These are phyloP conservation scores for Plagodis dolabraria DNA, from an alignment of 2,888 invertebrate genomes.

Conservation along the genomic window DNA sequence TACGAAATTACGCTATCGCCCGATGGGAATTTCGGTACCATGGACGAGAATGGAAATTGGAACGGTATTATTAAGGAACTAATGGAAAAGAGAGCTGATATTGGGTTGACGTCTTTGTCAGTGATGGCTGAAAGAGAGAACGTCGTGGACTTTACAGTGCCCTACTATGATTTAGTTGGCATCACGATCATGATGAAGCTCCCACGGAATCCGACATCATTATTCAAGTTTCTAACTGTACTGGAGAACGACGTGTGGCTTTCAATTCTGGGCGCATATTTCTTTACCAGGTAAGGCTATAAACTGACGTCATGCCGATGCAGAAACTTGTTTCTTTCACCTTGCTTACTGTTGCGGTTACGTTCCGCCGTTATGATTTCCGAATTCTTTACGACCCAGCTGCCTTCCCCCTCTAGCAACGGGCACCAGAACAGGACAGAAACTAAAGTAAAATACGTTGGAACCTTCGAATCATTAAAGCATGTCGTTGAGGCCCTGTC, in stretches of 20 bases:
- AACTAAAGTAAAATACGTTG: neutral
- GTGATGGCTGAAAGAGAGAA: slow-evolving; percentile 99
- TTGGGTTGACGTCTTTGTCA: slow-evolving; percentile 96
- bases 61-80: slow-evolving; percentile 93
- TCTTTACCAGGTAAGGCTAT: slow-evolving; percentile 91
- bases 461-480: neutral
- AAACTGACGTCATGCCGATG: slow-evolving; percentile 47
- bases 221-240: slow-evolving; percentile 98
- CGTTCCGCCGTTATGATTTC: slow-evolving; percentile 42
- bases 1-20: slow-evolving; percentile 93
- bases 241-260: slow-evolving; percentile 98
- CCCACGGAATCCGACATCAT: slow-evolving; percentile 94
- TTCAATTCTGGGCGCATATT: slow-evolving; percentile 97
- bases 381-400: slow-evolving; percentile 46
- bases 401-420: slow-evolving; percentile 40
- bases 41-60: slow-evolving; percentile 95
- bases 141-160: slow-evolving; percentile 98
- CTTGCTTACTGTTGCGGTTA: slow-evolving; percentile 31
- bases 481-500: too few species aligned
- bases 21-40: slow-evolving; percentile 94
- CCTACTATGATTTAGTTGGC: slow-evolving; percentile 98
- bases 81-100: slow-evolving; percentile 95
- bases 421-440: slow-evolving; percentile 29
- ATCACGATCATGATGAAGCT: slow-evolving; percentile 98
- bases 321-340: slow-evolving; percentile 52